Evolutionary conservation across 1,140 invertebrate species (phyloP).

Genomic region (Catajapyx aquilonaris): DNA sequence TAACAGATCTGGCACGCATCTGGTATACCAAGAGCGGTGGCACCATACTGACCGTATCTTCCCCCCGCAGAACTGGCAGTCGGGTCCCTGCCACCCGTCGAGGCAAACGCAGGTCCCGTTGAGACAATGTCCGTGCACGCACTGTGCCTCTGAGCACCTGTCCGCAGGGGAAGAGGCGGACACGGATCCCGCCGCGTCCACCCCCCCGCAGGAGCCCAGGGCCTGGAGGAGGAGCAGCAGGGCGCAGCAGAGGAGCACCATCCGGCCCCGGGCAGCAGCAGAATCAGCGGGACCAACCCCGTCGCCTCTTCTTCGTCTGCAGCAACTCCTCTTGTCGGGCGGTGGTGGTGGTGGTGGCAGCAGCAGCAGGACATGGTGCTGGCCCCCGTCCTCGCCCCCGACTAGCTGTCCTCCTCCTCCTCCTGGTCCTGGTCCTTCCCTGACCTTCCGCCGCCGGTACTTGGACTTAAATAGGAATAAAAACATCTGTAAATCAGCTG

Average conservation of each 20-base stretch:
- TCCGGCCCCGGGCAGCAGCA: too few relatives aligned
- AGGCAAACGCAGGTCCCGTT: slow-evolving; percentile 70
- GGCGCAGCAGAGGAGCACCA: too few relatives aligned
- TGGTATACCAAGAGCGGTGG: too few relatives aligned
- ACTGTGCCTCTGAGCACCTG: slow-evolving; percentile 17
- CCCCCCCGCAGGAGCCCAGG: too few relatives aligned
- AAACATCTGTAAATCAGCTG: slow-evolving; percentile 57
- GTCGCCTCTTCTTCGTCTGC: too few relatives aligned
- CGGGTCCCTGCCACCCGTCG: slow-evolving; percentile 70
- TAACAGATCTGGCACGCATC: too few relatives aligned
- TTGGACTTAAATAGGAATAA: slow-evolving; percentile 64
- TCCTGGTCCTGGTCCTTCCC: slow-evolving; percentile 2
- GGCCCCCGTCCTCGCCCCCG: neutral
- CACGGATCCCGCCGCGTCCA: too few relatives aligned
- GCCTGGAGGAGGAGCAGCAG: too few relatives aligned
- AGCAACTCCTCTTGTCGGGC: too few relatives aligned
- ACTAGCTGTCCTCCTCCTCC: neutral
- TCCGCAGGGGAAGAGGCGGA: too few relatives aligned
- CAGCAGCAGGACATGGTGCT: neutral
- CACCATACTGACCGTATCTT: slow-evolving; percentile 70
- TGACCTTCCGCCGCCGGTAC: slow-evolving; percentile 54
- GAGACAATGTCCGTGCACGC: slow-evolving; percentile 51
- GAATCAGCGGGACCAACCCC: too few relatives aligned
- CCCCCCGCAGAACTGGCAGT: slow-evolving; percentile 73
- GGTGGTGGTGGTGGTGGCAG: slow-evolving; percentile 6